phyloP scores from a whole-genome alignment of 2,797 vertebrate species.

The Pteronotus mesoamericanus region DNA sequence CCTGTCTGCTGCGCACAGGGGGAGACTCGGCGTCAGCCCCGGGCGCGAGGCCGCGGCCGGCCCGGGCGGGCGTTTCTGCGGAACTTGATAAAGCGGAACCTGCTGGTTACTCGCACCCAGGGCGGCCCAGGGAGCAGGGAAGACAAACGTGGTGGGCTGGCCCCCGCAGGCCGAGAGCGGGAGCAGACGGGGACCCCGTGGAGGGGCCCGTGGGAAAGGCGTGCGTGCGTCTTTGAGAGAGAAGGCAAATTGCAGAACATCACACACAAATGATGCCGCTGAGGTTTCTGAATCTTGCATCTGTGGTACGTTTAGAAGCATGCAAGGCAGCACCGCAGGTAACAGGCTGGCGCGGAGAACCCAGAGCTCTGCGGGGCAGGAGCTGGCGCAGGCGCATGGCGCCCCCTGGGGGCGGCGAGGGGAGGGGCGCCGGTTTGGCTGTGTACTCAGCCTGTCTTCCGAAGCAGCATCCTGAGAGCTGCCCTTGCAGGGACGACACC shows the following conservation, averaged over 20 bases:
- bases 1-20: not conserved
- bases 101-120: too few relatives aligned
- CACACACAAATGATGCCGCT: not conserved
- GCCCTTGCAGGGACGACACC: not conserved
- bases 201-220: not conserved
- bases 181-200: too few relatives aligned
- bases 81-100: not conserved
- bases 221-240: not conserved
- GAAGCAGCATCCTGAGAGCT: too few relatives aligned
- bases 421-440: not conserved
- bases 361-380: fast-evolving
- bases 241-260: not conserved
- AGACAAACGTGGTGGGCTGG: not conserved
- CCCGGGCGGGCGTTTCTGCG: too few relatives aligned
- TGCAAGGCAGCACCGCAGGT: not conserved
- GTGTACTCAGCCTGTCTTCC: not conserved
- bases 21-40: too few relatives aligned
- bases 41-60: too few relatives aligned
- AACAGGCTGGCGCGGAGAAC: not conserved
- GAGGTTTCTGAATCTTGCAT: not conserved
- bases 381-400: fast-evolving
- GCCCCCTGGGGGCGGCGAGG: fast-evolving
- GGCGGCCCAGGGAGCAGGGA: not conserved
- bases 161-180: too few relatives aligned
- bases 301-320: not conserved